These are phyloP conservation scores for Malthinus flaveolus DNA, from an alignment of 2,888 invertebrate genomes.

Conservation along the genomic window DNA sequence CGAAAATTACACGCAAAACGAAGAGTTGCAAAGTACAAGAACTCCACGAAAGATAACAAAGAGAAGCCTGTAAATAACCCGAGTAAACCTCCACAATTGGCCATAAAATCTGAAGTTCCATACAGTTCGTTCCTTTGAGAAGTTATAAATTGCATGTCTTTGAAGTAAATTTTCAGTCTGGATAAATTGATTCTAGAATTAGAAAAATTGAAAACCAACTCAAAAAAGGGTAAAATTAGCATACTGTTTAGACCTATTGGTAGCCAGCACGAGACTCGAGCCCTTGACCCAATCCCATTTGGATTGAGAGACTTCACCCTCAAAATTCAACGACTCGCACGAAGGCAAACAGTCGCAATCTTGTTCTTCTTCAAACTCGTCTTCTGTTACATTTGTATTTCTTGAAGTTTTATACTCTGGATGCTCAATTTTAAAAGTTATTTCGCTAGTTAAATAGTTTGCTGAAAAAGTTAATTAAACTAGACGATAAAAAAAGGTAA, in stretches of 20 bases:
- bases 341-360: slow-evolving; percentile 62
- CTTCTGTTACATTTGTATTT: background rate
- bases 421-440: background rate
- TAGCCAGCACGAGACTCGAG: background rate
- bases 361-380: slow-evolving; percentile 12
- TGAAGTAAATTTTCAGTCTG: slow-evolving; percentile 12
- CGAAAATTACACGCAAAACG: slow-evolving; percentile 7
- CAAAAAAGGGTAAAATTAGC: background rate
- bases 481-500: background rate
- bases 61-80: slow-evolving; percentile 21
- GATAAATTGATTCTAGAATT: slow-evolving; percentile 11
- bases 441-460: background rate
- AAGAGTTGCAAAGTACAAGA: slow-evolving; percentile 15
- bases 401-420: background rate
- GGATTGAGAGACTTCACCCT: slow-evolving; percentile 69
- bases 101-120: slow-evolving; percentile 13
- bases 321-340: slow-evolving; percentile 69
- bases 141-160: slow-evolving; percentile 20
- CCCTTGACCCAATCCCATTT: slow-evolving; percentile 59
- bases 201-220: background rate
- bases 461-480: background rate
- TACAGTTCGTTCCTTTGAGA: slow-evolving; percentile 16
- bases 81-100: slow-evolving; percentile 19
- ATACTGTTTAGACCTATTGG: slow-evolving; percentile 3
- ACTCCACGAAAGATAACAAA: slow-evolving; percentile 14